Evolutionary conservation across 1,140 invertebrate genomes (phyloP).

Genomic region (Calosoma granatense): DNA sequence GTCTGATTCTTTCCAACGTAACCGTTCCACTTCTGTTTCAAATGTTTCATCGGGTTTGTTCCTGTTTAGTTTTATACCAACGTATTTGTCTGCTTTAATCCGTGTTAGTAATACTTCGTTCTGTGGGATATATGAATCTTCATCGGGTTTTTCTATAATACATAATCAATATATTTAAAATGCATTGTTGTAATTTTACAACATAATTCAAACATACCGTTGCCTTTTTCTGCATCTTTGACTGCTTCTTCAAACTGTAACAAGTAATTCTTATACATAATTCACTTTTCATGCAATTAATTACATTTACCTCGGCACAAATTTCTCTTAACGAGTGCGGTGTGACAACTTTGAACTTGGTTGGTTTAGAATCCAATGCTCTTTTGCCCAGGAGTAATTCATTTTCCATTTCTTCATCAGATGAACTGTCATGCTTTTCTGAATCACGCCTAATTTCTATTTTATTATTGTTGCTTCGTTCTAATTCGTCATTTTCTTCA

Average conservation of each 20-base stretch:
- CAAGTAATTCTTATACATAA: too few species aligned
- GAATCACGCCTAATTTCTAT: neutral
- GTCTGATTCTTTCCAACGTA: conserved; percentile 48
- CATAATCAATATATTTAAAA: neutral
- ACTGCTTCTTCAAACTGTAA: neutral
- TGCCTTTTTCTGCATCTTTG: neutral
- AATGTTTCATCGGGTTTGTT: neutral
- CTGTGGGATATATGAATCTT: conserved; percentile 22
- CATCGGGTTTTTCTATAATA: neutral
- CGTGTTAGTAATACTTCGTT: conserved; percentile 21
- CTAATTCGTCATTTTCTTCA: neutral
- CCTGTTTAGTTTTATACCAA: conserved; percentile 15
- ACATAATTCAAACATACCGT: neutral
- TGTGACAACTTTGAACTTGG: neutral
- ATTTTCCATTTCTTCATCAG: too few species aligned
- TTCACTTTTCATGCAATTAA: neutral
- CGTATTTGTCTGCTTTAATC: conserved; percentile 19
- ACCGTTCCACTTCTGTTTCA: conserved; percentile 37
- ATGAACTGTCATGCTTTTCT: too few species aligned
- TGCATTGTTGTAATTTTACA: neutral
- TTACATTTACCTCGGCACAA: neutral
- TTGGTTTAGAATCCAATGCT: neutral
- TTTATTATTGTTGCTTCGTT: neutral
- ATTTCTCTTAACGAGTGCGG: neutral
- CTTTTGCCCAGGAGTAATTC: too few species aligned